These are phyloP conservation scores for Cyrtonyx montezumae DNA, from an alignment of 2,113 vertebrate genomes.

Conservation along the genomic window DNA sequence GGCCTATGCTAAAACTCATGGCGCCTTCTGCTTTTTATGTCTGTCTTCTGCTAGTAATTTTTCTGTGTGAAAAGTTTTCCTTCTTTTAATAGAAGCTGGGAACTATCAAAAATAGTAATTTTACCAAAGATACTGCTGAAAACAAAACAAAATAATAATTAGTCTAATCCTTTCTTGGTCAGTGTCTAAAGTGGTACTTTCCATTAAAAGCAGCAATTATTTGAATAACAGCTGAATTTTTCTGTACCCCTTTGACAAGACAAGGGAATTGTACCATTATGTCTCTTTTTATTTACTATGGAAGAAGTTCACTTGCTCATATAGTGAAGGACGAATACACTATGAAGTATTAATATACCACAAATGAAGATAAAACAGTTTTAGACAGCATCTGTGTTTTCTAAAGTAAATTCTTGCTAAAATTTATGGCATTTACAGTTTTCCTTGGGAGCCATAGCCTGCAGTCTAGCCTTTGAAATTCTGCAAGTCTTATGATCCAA, in stretches of 20 bases:
- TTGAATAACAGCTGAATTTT: background rate
- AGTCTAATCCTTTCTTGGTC: background rate
- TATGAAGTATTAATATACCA: background rate
- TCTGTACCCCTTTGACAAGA: background rate
- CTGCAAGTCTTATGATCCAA: background rate
- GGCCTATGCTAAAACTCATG: background rate
- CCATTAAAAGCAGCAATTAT: background rate
- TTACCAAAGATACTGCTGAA: background rate
- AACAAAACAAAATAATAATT: background rate
- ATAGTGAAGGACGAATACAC: background rate
- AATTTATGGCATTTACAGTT: background rate
- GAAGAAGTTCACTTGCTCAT: background rate
- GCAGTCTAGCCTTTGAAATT: background rate
- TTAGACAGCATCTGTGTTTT: background rate
- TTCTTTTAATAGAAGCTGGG: background rate
- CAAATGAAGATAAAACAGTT: background rate
- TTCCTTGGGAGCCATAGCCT: background rate
- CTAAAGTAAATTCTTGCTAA: background rate
- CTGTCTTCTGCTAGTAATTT: background rate
- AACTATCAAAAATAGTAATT: background rate
- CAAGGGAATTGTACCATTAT: background rate
- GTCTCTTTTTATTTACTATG: background rate
- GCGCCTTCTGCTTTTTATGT: background rate
- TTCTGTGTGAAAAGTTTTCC: background rate
- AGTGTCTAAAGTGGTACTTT: background rate